These are phyloP conservation scores for Sebastes kiyomatsui DNA, from an alignment of 2,797 vertebrate genomes.

Conservation along the genomic window DNA sequence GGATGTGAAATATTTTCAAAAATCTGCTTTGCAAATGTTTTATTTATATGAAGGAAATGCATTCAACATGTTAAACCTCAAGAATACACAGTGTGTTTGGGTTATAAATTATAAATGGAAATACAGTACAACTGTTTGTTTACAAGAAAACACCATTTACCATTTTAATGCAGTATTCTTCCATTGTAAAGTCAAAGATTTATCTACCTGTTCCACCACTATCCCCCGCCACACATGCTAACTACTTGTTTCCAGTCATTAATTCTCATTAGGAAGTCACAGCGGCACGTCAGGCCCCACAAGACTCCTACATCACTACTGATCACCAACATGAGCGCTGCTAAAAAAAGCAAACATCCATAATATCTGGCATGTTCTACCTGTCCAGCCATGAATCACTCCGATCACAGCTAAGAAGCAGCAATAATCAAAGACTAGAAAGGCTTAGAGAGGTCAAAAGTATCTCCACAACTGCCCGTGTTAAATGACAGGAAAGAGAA, in stretches of 20 bases:
- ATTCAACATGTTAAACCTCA: not conserved
- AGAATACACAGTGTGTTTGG: not conserved
- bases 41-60: not conserved
- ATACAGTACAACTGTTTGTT: not conserved
- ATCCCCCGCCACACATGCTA: not conserved
- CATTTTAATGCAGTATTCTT: not conserved
- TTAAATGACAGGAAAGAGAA: not conserved
- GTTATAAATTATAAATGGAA: not conserved
- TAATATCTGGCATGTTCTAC: not conserved
- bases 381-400: not conserved
- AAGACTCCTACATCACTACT: not conserved
- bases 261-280: not conserved
- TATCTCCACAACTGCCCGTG: too few species aligned
- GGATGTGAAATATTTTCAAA: not conserved
- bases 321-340: not conserved
- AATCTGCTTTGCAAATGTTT: fast-evolving
- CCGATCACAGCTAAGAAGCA: not conserved
- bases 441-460: not conserved
- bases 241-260: not conserved
- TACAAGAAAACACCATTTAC: not conserved
- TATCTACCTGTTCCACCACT: not conserved
- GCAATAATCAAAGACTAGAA: not conserved
- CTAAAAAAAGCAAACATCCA: not conserved
- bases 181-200: not conserved
- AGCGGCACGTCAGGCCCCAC: not conserved